Base-by-base conservation (phyloP, 1,140 invertebrate species). In the Drosophila nikananu region DNA sequence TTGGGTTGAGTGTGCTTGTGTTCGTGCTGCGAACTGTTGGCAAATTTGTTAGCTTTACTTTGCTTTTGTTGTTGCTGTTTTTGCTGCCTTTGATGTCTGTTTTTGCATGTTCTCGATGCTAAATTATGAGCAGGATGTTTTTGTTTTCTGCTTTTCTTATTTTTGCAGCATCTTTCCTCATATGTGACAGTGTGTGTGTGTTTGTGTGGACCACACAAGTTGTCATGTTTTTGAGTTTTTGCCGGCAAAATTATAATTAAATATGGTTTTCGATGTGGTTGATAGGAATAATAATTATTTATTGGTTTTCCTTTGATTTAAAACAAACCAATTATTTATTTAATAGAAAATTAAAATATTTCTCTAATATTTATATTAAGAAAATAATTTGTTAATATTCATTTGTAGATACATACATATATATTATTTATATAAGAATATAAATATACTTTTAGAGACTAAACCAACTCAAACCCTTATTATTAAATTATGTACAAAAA, bases 61-160 rank as follows among this genome's bases (percentile, higher is more conserved):
- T 80, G 68, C 39, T 61, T 21, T 46, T 80, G 62, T 70, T 82
- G 30, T 78, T 70, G 54, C 80, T 74, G 27, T 76, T 77, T 48
- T 44, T 76, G 61, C 79, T 63, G 25, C 27, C 57, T 54, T 65
- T 66, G 64, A 86, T 87, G 71, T 87, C 75, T 89, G 84, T 90
- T 90, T 89, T 90, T 90, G 84, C 84, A 90, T 84, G 86, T 81
- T 84, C 74, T 77, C 83, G 70, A 90, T 84, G 61, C 84, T 79
- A 89, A 84, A 79, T 89, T 84, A 84, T 90, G 78, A 71, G 54
- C 76, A 86, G 83, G 80, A 86, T 87, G 76, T 65, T 73, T 79
- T 73, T 73, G 49, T 61, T 67, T 52, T 74, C 49, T 0, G 15
- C 57, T 44, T 52, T 48, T 21, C 19, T 52, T 48, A 9, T 59